Conservation (phyloP, 92 coral and sea anemone species). For the Nematostella vectensis region DNA sequence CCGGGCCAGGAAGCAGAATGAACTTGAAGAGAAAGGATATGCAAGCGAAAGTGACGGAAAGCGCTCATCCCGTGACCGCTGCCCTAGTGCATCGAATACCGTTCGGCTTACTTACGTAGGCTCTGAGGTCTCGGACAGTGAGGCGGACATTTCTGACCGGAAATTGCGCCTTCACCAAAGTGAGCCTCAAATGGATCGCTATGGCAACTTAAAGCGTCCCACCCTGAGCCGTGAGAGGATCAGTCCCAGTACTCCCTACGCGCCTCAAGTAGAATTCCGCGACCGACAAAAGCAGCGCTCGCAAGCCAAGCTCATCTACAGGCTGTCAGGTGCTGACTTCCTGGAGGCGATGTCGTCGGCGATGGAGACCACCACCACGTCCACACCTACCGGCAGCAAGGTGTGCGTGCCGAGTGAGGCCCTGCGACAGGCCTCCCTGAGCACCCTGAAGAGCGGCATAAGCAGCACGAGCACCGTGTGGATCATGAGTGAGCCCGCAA, state of each 20-base stretch:
- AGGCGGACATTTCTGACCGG: slow-evolving; percentile 20
- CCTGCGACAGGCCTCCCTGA: slow-evolving; percentile 15
- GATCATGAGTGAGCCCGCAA: slow-evolving; percentile 68
- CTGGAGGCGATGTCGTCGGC: slow-evolving; percentile 34
- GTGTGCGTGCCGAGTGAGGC: slow-evolving; percentile 3
- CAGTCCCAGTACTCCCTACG: slow-evolving; percentile 71
- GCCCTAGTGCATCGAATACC: slow-evolving; percentile 25
- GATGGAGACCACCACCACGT: slow-evolving; percentile 15
- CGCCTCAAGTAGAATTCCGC: slow-evolving; percentile 75
- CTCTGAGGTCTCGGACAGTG: slow-evolving; percentile 67
- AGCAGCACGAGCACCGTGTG: slow-evolving; percentile 70
- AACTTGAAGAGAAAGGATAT: slow-evolving; percentile 26
- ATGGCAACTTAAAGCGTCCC: slow-evolving; percentile 44
- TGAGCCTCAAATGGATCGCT: slow-evolving; percentile 31
- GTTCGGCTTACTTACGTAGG: slow-evolving; percentile 82
- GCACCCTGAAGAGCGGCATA: slow-evolving; percentile 41
- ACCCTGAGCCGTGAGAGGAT: slow-evolving; percentile 47
- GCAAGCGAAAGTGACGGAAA: slow-evolving; percentile 26
- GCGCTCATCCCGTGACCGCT: slow-evolving; percentile 12
- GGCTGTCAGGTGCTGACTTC: slow-evolving; percentile 66
- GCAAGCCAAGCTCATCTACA: slow-evolving; percentile 58
- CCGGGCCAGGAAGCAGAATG: slow-evolving; percentile 9
- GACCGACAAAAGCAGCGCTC: slow-evolving; percentile 52
- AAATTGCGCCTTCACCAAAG: slow-evolving; percentile 26
- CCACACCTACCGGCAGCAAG: slow-evolving; percentile 11